Evolutionary conservation across 2,888 invertebrate genomes (phyloP).

Genomic region (Ectemnius continuus): DNA sequence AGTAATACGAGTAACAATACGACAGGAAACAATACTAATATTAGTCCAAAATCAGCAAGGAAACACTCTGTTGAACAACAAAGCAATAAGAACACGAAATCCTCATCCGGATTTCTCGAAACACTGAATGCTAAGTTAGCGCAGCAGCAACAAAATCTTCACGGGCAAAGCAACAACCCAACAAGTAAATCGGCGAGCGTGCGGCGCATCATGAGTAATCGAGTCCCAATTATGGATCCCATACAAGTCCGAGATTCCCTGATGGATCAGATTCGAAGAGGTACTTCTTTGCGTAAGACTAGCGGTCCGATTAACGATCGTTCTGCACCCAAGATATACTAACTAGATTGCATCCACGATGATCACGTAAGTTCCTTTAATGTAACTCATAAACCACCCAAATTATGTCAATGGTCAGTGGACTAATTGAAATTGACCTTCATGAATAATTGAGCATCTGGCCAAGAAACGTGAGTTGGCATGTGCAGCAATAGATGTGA

Average conservation of each 20-base stretch:
- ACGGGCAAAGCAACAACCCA: conserved; percentile 63
- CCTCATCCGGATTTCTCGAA: conserved; percentile 83
- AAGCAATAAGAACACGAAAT: conserved; percentile 79
- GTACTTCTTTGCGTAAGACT: conserved; percentile 89
- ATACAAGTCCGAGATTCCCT: conserved; percentile 84
- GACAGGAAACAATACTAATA: conserved; percentile 53
- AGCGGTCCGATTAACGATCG: conserved; percentile 88
- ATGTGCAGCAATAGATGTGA: not conserved
- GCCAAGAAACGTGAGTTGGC: conserved; percentile 13
- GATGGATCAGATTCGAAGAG: conserved; percentile 96
- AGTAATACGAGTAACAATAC: conserved; percentile 58
- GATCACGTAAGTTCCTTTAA: conserved; percentile 51
- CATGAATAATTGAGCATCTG: conserved; percentile 7
- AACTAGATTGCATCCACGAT: conserved; percentile 61
- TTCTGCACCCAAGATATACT: conserved; percentile 92
- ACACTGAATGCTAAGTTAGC: conserved; percentile 89
- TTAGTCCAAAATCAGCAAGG: conserved; percentile 70
- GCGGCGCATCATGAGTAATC: conserved; percentile 75
- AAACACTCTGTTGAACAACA: conserved; percentile 78
- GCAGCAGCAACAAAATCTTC: conserved; percentile 81
- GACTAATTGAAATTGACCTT: conserved; percentile 9
- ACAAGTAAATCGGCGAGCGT: conserved; percentile 73
- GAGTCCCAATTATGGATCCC: conserved; percentile 75
- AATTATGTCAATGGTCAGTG: conserved; percentile 27
- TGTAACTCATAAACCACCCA: conserved; percentile 31